These are phyloP conservation scores for Apotomis betuletana DNA, from an alignment of 2,888 invertebrate genomes.

Conservation along the genomic window DNA sequence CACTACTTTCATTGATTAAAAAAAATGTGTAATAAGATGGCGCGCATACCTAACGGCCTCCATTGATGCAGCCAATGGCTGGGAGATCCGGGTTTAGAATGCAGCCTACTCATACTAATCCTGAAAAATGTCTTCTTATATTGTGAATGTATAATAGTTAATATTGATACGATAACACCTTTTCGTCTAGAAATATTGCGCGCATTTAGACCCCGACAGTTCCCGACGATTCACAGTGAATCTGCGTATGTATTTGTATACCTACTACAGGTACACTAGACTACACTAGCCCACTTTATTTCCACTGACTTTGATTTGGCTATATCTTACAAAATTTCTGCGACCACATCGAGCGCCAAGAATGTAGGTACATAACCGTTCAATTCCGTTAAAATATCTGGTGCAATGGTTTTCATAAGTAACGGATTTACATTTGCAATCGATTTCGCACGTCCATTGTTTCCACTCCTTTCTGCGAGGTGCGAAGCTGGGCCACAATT, in stretches of 20 bases:
- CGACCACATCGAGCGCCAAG: conserved; percentile 4
- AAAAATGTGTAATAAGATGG: conserved; percentile 38
- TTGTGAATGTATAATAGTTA: not conserved
- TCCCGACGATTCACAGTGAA: not conserved
- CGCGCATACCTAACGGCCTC: conserved; percentile 32
- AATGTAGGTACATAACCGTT: conserved; percentile 14
- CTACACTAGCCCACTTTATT: conserved; percentile 4
- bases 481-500: conserved; percentile 45
- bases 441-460: conserved; percentile 71
- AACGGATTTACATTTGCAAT: conserved; percentile 71
- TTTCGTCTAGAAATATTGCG: not conserved
- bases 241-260: not conserved
- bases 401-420: conserved; percentile 46
- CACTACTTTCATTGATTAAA: conserved; percentile 52
- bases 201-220: not conserved
- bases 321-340: conserved; percentile 16
- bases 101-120: conserved; percentile 3
- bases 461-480: conserved; percentile 59
- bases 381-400: conserved; percentile 32
- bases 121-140: conserved; percentile 1
- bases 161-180: not conserved
- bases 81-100: conserved; percentile 27
- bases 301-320: not conserved
- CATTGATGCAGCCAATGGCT: conserved; percentile 20
- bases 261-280: too few relatives aligned